Percentiles rank a stretch among this genome's conserved stretches.
phyloP scores from a whole-genome alignment of 2,888 invertebrate genomes.

The Vannuccia rotundouncinata region DNA sequence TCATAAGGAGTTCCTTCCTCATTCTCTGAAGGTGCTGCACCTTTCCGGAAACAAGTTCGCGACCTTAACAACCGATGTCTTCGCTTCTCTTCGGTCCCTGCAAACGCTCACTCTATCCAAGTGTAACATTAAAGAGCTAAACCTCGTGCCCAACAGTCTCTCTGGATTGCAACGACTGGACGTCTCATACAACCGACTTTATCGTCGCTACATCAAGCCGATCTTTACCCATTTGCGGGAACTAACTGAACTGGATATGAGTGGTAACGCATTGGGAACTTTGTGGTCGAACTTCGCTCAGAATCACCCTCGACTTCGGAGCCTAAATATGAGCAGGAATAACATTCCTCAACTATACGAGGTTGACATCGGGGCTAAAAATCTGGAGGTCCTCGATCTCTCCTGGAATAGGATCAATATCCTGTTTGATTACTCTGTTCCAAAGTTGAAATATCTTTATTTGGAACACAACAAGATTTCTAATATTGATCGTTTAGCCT shows the following conservation, averaged over 20 bases:
- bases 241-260: neutral
- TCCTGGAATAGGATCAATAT: conserved; percentile 13
- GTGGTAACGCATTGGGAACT: neutral
- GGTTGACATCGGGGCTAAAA: conserved; percentile 12
- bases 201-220: neutral
- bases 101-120: neutral
- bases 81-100: neutral
- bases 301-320: neutral
- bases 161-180: neutral
- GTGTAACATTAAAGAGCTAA: neutral
- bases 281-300: neutral
- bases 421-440: conserved; percentile 11
- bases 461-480: neutral
- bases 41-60: neutral
- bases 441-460: neutral
- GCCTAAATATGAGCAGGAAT: conserved; percentile 22
- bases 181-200: neutral
- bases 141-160: neutral
- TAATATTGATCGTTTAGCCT: conserved; percentile 21
- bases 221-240: neutral
- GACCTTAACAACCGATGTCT: neutral
- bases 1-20: neutral
- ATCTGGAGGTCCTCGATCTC: conserved; percentile 11
- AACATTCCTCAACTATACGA: neutral
- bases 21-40: neutral